phyloP scores from a whole-genome alignment of 2,113 vertebrate genomes.

The Tetrax tetrax region DNA sequence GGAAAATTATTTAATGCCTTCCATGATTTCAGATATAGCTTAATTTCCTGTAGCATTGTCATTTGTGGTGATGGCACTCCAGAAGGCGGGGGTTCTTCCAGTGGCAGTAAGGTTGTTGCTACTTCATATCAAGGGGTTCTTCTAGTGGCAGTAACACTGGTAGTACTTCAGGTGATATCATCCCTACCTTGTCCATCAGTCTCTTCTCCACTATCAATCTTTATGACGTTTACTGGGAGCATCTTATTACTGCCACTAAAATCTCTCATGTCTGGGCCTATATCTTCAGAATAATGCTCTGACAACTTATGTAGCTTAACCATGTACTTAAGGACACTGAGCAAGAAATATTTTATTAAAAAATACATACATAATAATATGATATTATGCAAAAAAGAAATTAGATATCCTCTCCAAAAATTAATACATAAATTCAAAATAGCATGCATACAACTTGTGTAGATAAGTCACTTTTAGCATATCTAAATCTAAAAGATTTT shows the following conservation, averaged over 20 bases:
- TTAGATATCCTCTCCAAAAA: neutral
- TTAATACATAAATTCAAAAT: neutral
- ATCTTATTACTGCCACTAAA: neutral
- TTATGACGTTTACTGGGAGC: neutral
- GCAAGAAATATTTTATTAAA: neutral
- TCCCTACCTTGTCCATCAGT: neutral
- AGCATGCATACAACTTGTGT: neutral
- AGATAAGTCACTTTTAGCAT: neutral
- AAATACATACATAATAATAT: neutral
- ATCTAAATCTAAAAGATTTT: neutral
- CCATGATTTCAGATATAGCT: neutral
- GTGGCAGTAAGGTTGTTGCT: neutral
- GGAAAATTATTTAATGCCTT: neutral
- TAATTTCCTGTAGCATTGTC: neutral
- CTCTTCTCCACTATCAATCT: neutral
- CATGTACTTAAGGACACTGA: neutral
- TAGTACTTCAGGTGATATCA: neutral
- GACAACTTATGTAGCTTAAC: neutral
- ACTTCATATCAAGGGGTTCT: neutral
- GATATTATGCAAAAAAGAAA: neutral
- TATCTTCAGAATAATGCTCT: neutral
- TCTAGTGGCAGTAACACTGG: neutral
- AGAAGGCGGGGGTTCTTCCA: neutral
- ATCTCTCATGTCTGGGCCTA: neutral
- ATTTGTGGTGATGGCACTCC: neutral